Evolutionary conservation across 2,888 invertebrate species (phyloP).

Genomic region (Heteromurus nitidus): DNA sequence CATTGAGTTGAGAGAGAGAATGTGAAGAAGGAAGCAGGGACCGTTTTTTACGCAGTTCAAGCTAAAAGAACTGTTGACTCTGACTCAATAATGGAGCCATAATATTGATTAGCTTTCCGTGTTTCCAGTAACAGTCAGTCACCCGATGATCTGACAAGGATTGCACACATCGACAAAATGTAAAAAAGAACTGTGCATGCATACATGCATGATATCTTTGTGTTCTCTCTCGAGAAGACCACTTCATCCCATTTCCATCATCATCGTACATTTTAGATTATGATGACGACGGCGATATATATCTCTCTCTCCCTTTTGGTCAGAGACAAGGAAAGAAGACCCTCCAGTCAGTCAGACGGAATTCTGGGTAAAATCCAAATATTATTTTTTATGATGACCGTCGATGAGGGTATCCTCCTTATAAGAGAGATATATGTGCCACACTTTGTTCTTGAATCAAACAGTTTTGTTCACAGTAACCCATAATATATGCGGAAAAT

Average conservation of each 20-base stretch:
- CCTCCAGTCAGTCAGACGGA: slow-evolving; percentile 56
- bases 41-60: neutral
- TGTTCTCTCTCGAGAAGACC: neutral
- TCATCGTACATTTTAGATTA: slow-evolving; percentile 42
- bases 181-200: neutral
- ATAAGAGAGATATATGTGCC: slow-evolving; percentile 5
- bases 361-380: slow-evolving; percentile 58
- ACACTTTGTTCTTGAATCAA: slow-evolving; percentile 25
- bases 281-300: slow-evolving; percentile 35
- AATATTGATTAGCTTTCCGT: slow-evolving; percentile 44
- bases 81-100: slow-evolving; percentile 44
- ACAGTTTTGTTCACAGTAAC: slow-evolving; percentile 39
- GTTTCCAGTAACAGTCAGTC: slow-evolving; percentile 40
- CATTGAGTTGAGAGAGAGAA: too few species aligned
- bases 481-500: neutral
- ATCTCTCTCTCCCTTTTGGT: slow-evolving; percentile 17
- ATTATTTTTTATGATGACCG: slow-evolving; percentile 52
- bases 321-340: slow-evolving; percentile 35
- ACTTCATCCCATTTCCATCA: slow-evolving; percentile 24
- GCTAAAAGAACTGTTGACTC: neutral
- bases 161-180: slow-evolving; percentile 40
- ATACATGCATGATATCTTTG: slow-evolving; percentile 7
- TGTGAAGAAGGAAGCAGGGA: neutral
- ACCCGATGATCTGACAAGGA: slow-evolving; percentile 10
- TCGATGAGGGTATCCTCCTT: slow-evolving; percentile 35